Evolutionary conservation across 1,140 invertebrate species (phyloP), one percentile per base, ranked within the genome.

Genomic region (Ooceraea biroi): DNA sequence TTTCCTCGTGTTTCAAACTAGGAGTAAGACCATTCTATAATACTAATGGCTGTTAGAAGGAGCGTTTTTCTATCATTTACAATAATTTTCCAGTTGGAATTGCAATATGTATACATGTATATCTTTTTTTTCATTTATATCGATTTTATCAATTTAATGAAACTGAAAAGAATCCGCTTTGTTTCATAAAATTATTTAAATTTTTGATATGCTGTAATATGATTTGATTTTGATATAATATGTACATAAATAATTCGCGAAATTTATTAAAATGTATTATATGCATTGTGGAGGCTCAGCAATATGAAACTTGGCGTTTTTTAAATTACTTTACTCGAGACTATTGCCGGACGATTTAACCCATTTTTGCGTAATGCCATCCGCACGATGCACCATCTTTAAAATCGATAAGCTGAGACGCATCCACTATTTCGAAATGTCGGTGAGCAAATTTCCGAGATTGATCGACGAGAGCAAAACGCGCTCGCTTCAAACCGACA

Each of bases 401-500:
- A 44, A 80, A 69, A 46, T 50, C 46, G 66, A 80, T 46, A 72
- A 69, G 48, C 44, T 14, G 22, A 57, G 36, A 80, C 27, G 22
- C 46, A 27, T 17, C 22, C 25, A 22, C 63, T 30, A 41, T 68
- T 44, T 41, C 25, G 48, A 57, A 66, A 68, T 25, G 63, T 69
- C 63, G 36, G 30, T 5, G 63, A 69, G 57, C 76, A 71, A 46
- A 80, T 71, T 57, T 44, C 50, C 63, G 50, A 44, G 65, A 80
- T 55, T 58, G 76, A 80, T 80, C 76, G 65, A 50, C 76, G 36
- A 36, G 7, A 2, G 36, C 36, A 71, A 80, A 80, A 71, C 41
- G 50, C n/a, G 44, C 50, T 7, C 44, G 41, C 65, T 80, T 69
- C 50, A 46, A 57, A 71, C 36, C 65, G 76, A 69, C 65, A 71